Percentiles rank a stretch among this genome's conserved stretches.
Evolutionary conservation across 2,888 invertebrate genomes (phyloP).

Genomic region (Phyllotreta striolata): DNA sequence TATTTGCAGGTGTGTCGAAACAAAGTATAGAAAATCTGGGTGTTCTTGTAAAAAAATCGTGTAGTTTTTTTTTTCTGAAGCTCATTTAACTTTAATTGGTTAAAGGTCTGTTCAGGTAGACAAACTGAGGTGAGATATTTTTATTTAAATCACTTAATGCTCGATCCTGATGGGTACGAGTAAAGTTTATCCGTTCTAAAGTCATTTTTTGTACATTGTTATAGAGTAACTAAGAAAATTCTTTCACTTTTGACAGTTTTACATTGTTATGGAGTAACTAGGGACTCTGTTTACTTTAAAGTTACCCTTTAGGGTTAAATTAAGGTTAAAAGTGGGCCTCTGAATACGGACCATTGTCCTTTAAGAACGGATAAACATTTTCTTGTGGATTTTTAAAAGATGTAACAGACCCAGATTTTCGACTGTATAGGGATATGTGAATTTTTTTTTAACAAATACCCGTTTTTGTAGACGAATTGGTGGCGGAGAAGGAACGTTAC

Average conservation of each 20-base stretch:
- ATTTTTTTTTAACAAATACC: not conserved
- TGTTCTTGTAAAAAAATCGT: not conserved
- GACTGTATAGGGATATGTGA: not conserved
- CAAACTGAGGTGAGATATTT: constrained; percentile 29
- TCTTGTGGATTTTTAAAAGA: too few relatives aligned
- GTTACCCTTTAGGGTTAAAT: too few relatives aligned
- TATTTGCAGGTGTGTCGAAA: not conserved
- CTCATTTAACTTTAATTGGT: constrained; percentile 9
- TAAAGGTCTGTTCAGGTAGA: constrained; percentile 38
- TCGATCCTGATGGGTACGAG: constrained; percentile 11
- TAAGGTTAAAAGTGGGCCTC: too few relatives aligned
- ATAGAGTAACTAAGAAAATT: too few relatives aligned
- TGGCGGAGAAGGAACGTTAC: constrained; percentile 98
- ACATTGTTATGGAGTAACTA: too few relatives aligned
- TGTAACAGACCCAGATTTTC: constrained; percentile 39
- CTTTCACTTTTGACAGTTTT: too few relatives aligned
- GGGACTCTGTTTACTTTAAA: too few relatives aligned
- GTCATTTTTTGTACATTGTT: too few relatives aligned
- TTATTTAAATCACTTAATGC: constrained; percentile 2
- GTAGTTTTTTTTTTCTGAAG: not conserved
- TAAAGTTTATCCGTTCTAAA: too few relatives aligned
- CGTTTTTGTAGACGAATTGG: constrained; percentile 83
- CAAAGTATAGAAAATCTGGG: constrained; percentile 39
- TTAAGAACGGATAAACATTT: too few relatives aligned
- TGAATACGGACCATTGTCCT: too few relatives aligned